These are phyloP conservation scores for Andrena praecox DNA, from an alignment of 2,888 invertebrate genomes.

Conservation along the genomic window DNA sequence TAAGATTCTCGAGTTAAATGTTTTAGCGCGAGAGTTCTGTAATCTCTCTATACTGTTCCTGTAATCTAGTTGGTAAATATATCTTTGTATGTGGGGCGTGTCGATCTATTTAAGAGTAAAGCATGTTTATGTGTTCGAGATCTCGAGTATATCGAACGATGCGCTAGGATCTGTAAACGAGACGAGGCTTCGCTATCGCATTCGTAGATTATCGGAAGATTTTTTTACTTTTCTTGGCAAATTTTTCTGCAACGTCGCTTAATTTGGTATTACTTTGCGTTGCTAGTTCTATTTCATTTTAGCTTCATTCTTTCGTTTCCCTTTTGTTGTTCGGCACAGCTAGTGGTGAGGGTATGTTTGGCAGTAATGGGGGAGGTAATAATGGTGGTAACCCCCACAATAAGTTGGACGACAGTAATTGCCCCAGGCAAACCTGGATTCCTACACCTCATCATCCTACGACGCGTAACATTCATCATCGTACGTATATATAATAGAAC, in stretches of 20 bases:
- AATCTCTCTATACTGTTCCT: slow-evolving; percentile 6
- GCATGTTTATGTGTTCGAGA: slow-evolving; percentile 44
- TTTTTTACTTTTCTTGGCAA: slow-evolving; percentile 35
- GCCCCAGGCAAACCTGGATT: slow-evolving; percentile 82
- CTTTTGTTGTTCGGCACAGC: slow-evolving; percentile 81
- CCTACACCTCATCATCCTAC: slow-evolving; percentile 83
- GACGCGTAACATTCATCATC: slow-evolving; percentile 83
- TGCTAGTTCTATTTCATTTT: slow-evolving; percentile 71
- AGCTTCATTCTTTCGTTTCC: slow-evolving; percentile 74
- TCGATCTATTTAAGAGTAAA: slow-evolving; percentile 26
- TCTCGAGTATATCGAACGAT: neutral
- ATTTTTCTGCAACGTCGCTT: slow-evolving; percentile 51
- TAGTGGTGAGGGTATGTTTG: slow-evolving; percentile 83
- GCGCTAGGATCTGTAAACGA: slow-evolving; percentile 19
- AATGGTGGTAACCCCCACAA: slow-evolving; percentile 81
- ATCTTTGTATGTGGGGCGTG: slow-evolving; percentile 3
- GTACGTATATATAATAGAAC: slow-evolving; percentile 80
- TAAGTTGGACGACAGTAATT: slow-evolving; percentile 83
- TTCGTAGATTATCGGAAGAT: slow-evolving; percentile 39
- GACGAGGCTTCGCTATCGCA: slow-evolving; percentile 43
- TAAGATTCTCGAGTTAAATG: neutral
- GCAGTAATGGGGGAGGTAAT: slow-evolving; percentile 81
- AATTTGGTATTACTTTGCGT: slow-evolving; percentile 59
- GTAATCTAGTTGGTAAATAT: slow-evolving; percentile 26
- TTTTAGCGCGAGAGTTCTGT: neutral